These are phyloP conservation scores for Abrostola triplasia DNA, from an alignment of 2,888 invertebrate genomes.

Conservation along the genomic window DNA sequence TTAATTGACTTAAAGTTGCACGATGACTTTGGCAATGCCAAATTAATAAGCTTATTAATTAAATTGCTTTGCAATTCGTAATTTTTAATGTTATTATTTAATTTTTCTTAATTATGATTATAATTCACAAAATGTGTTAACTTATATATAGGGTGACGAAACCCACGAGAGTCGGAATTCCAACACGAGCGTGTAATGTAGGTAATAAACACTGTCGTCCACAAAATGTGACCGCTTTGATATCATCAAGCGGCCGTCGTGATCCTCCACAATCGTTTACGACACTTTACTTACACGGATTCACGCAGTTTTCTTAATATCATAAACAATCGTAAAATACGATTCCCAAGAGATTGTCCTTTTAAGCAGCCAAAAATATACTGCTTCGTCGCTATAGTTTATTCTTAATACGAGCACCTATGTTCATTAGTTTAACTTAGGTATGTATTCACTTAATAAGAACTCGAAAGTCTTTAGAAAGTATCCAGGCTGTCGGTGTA, in stretches of 20 bases:
- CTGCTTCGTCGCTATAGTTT: not conserved
- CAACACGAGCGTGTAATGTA: slow-evolving; percentile 69
- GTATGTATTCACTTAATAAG: not conserved
- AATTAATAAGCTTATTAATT: too few species aligned
- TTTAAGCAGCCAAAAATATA: not conserved
- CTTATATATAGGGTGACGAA: slow-evolving; percentile 53
- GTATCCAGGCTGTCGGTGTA: not conserved
- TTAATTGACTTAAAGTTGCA: too few species aligned
- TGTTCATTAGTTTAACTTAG: not conserved
- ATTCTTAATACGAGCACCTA: not conserved
- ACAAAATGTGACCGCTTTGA: slow-evolving; percentile 65
- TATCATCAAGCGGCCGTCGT: slow-evolving; percentile 63
- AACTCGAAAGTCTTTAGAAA: not conserved
- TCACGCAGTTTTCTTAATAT: slow-evolving; percentile 31
- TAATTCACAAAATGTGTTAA: slow-evolving; percentile 12
- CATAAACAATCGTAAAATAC: slow-evolving; percentile 26
- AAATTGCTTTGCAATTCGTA: too few species aligned
- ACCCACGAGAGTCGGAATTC: slow-evolving; percentile 66
- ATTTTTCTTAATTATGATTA: too few species aligned
- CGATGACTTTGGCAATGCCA: too few species aligned
- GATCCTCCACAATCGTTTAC: slow-evolving; percentile 58
- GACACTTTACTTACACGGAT: slow-evolving; percentile 52
- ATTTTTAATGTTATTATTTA: too few species aligned
- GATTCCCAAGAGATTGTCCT: slow-evolving; percentile 9
- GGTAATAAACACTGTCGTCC: slow-evolving; percentile 72